Evolutionary conservation across 2,888 invertebrate genomes (phyloP), one percentile per base, ranked within the genome.

Genomic region (Clitarchus hookeri): DNA sequence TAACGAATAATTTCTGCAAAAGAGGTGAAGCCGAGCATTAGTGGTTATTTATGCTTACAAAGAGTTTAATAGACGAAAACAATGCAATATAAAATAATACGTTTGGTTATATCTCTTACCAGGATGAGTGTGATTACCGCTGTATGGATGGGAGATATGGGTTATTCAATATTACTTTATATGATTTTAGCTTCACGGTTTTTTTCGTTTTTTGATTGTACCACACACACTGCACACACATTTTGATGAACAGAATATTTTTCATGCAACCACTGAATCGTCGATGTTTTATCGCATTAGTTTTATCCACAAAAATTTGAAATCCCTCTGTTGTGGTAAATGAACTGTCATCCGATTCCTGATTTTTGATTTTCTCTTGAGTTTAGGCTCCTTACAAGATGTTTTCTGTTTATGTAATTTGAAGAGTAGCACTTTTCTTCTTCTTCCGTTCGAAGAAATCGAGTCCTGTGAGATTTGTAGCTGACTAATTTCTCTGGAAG

Each of bases 251-350:
- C 23, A n/a, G 54, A 13, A n/a, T 53, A 84, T 84, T 1, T n/a
- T 53, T 48, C 53, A 53, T 84, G 84, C 26, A 84, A 84, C 53
- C 84, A 84, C 53, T 53, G 44, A 16, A 12, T 44, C 44, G 26
- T n/a, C 13, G 53, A 53, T n/a, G n/a, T 84, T 84, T 84, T 26
- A 12, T 84, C 53, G 23, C n/a, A 79, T n/a, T 79, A 12, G 0
- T 25, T 27, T 27, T 79, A 12, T 11, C 23, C n/a, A 13, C 16
- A 6, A n/a, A 26, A 26, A 6, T 79, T 23, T 26, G 4, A n/a
- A n/a, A 6, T 13, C n/a, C 27, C 23, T n/a, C n/a, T 26, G 79
- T 13, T 0, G 25, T 0, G 23, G 4, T 25, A 79, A 27, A 79
- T n/a, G 79, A 79, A 27, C 25, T 84, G 23, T 48, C 53, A 53